Conservation (phyloP, 2,888 invertebrate genomes). For the Antheraea assamensis region DNA sequence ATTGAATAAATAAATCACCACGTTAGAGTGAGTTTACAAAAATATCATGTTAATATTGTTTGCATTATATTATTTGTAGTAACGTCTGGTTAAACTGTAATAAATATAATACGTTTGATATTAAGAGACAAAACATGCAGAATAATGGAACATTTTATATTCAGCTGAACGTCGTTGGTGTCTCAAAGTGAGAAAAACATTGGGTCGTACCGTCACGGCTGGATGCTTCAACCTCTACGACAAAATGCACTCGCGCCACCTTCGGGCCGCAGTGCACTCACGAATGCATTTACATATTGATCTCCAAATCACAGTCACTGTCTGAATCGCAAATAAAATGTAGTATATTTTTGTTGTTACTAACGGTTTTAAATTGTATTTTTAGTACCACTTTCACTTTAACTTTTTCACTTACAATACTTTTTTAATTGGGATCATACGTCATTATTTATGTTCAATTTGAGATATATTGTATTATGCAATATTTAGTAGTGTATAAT, state of each 20-base stretch:
- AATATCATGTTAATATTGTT: too few relatives aligned
- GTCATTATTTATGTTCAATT: too few relatives aligned
- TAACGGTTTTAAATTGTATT: constrained; percentile 19
- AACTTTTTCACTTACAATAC: neutral
- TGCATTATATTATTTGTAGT: too few relatives aligned
- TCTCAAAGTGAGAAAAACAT: constrained; percentile 47
- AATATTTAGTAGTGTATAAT: too few relatives aligned
- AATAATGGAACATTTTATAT: constrained; percentile 42
- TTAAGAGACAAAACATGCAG: neutral
- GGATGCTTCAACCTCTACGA: constrained; percentile 61
- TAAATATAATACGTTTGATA: neutral
- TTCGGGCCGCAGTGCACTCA: constrained; percentile 57
- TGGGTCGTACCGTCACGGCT: constrained; percentile 50
- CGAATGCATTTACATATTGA: constrained; percentile 77
- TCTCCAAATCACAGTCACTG: constrained; percentile 67
- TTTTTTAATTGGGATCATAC: too few relatives aligned
- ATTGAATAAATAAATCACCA: too few relatives aligned
- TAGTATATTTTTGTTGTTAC: constrained; percentile 39
- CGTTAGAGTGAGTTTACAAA: too few relatives aligned
- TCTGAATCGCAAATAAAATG: constrained; percentile 62
- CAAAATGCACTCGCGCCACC: constrained; percentile 74
- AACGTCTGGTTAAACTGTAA: too few relatives aligned
- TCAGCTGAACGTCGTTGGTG: constrained; percentile 42
- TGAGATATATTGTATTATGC: too few relatives aligned
- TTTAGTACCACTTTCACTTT: constrained; percentile 10